Evolutionary conservation across 2,113 vertebrate genomes (phyloP).

Genomic region (Halcyon malimbica): DNA sequence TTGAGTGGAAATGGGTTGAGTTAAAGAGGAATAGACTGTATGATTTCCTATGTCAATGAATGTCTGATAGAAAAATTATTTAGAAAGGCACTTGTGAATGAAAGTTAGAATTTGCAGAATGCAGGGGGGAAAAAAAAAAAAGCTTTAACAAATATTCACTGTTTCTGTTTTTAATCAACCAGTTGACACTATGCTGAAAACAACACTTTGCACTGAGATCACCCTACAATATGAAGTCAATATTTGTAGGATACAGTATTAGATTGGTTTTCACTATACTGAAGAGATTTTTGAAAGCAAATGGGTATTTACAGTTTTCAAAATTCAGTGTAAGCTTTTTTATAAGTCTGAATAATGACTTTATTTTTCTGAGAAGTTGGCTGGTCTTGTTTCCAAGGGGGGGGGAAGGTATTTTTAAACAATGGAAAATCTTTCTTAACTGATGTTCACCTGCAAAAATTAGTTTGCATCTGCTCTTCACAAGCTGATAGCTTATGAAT

Average conservation of each 20-base stretch:
- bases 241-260: neutral
- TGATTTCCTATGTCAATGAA: neutral
- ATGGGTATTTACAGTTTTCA: neutral
- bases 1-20: neutral
- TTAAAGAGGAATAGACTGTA: neutral
- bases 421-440: too few species aligned
- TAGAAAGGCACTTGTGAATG: neutral
- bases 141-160: neutral
- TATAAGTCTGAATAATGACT: too few species aligned
- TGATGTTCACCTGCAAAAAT: too few species aligned
- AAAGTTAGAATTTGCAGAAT: neutral
- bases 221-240: rapidly evolving
- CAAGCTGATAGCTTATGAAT: too few species aligned
- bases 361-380: too few species aligned
- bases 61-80: neutral
- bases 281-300: neutral
- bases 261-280: neutral
- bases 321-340: neutral
- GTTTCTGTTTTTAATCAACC: neutral
- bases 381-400: too few species aligned
- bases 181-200: neutral
- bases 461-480: too few species aligned
- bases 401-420: too few species aligned
- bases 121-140: neutral
- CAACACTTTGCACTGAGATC: neutral